A percentile compares a stretch with the other conserved stretches of the same genome.
Conservation (phyloP, 2,113 vertebrate genomes). For the Sphyrna mokarran region DNA sequence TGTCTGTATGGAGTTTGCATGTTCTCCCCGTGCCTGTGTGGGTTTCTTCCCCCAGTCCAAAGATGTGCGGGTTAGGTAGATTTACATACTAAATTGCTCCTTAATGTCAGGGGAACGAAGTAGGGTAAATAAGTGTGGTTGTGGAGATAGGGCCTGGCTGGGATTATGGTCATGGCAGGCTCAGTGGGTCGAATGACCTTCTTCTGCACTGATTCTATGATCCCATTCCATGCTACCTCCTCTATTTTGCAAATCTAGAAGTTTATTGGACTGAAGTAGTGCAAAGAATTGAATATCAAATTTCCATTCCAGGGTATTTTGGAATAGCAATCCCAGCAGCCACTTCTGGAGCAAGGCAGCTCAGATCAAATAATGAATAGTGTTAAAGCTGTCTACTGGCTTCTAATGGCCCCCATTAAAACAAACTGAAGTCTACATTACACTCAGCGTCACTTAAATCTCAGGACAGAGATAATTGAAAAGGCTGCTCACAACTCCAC, state of each 20-base stretch:
- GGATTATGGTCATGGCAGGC: no score
- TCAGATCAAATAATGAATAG: background rate
- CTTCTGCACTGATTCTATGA: no score
- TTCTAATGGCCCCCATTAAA: constrained; percentile 7
- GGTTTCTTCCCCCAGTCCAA: no score
- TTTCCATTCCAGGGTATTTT: background rate
- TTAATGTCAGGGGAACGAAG: no score
- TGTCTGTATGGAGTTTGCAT: no score
- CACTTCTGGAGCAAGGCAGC: background rate
- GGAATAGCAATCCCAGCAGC: background rate
- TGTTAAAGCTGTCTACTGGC: background rate
- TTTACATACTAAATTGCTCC: no score
- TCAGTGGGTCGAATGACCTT: no score
- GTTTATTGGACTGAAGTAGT: background rate
- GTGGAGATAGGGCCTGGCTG: no score
- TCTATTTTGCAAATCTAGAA: background rate
- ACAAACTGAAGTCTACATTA: background rate
- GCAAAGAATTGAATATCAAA: background rate
- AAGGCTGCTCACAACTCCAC: background rate
- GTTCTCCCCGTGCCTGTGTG: no score
- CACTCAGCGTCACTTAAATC: background rate
- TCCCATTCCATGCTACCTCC: background rate
- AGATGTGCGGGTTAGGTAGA: no score
- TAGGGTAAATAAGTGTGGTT: no score
- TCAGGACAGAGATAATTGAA: background rate